These are phyloP conservation scores for Meteorus colon DNA, from an alignment of 2,888 invertebrate species.

Conservation along the genomic window DNA sequence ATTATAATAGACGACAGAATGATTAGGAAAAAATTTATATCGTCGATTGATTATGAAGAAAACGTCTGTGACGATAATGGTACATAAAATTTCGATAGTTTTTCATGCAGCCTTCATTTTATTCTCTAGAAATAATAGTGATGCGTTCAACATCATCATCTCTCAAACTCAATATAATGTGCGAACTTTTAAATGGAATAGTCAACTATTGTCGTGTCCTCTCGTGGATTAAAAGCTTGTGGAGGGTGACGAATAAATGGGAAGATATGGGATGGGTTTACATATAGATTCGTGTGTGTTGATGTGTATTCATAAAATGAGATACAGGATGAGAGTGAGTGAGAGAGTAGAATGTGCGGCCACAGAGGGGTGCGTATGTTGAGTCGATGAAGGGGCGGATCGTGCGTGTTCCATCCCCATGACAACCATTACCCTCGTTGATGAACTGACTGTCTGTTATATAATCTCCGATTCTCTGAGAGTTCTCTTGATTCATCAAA, in stretches of 20 bases:
- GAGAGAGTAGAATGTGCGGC: background rate
- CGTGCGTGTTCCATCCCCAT: slow-evolving; percentile 62
- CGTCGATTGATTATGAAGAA: too few species aligned
- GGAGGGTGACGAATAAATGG: slow-evolving; percentile 4
- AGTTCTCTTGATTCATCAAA: background rate
- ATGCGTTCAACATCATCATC: background rate
- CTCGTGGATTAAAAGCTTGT: slow-evolving; percentile 35
- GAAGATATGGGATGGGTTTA: background rate
- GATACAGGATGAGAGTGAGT: background rate
- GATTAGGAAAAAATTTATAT: too few species aligned
- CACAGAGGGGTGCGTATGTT: slow-evolving; percentile 21
- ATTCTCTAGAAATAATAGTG: background rate
- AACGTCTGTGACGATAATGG: too few species aligned
- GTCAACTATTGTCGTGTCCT: slow-evolving; percentile 33
- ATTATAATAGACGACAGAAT: background rate
- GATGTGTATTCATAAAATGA: background rate
- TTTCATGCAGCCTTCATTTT: too few species aligned
- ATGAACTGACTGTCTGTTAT: slow-evolving; percentile 12
- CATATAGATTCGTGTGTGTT: too few species aligned
- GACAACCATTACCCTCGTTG: slow-evolving; percentile 59
- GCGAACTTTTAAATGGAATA: slow-evolving; percentile 31
- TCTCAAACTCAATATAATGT: background rate
- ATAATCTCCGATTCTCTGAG: background rate
- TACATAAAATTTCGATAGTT: too few species aligned
- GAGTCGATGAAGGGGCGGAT: slow-evolving; percentile 44